Conservation (phyloP, 2,797 vertebrate genomes). For the Enteromius trimaculatus region DNA sequence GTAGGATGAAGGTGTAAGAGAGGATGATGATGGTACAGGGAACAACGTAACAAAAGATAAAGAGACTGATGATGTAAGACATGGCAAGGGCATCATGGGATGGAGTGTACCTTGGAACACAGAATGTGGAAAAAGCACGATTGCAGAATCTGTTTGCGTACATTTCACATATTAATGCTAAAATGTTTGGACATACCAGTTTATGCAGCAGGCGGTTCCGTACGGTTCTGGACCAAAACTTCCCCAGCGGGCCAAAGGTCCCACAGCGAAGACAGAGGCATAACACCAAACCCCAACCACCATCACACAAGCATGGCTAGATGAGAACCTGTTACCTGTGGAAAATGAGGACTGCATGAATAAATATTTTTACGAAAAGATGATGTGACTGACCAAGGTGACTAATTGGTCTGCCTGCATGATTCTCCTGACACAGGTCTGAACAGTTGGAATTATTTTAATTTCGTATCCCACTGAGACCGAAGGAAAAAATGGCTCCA, state of each 20-base stretch:
- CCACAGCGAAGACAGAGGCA: constrained; percentile 77
- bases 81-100: constrained; percentile 63
- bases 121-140: constrained; percentile 3
- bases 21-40: constrained; percentile 77
- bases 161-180: not conserved
- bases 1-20: constrained; percentile 75
- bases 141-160: constrained; percentile 11
- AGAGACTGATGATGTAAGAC: constrained; percentile 78
- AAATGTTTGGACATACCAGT: constrained; percentile 75
- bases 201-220: constrained; percentile 84
- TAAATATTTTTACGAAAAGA: not conserved
- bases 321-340: constrained; percentile 80
- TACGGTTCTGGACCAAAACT: constrained; percentile 82
- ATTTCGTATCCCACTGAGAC: constrained; percentile 1
- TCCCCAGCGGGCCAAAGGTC: constrained; percentile 79
- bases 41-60: constrained; percentile 81
- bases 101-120: constrained; percentile 34
- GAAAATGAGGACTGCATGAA: not conserved
- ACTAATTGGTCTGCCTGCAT: not conserved
- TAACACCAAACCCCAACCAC: constrained; percentile 78
- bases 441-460: constrained; percentile 15
- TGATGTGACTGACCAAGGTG: not conserved
- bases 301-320: constrained; percentile 71
- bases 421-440: not conserved
- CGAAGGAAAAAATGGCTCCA: constrained; percentile 4